These are phyloP conservation scores for Lophius americanus DNA, from an alignment of 2,797 vertebrate genomes.

Conservation along the genomic window DNA sequence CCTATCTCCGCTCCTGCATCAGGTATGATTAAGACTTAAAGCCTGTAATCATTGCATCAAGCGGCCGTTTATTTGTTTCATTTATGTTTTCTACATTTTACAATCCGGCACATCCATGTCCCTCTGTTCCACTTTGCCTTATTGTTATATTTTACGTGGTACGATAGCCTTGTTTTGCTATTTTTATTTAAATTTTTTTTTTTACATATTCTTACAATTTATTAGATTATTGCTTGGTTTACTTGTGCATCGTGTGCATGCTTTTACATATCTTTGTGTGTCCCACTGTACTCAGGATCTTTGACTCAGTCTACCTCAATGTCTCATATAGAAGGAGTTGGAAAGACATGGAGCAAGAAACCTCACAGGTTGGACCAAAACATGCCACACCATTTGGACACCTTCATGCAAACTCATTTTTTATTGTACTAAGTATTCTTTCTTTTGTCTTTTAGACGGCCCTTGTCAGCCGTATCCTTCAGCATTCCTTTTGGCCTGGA, in stretches of 20 bases:
- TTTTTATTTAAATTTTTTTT: constrained; percentile 18
- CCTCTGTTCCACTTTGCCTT: constrained; percentile 19
- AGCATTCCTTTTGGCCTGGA: constrained; percentile 96
- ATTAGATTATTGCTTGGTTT: constrained; percentile 37
- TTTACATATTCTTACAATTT: constrained; percentile 13
- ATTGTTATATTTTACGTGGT: constrained; percentile 33
- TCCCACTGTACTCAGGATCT: constrained; percentile 82
- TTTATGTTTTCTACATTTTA: constrained; percentile 9
- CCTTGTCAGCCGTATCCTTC: constrained; percentile 91
- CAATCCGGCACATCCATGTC: constrained; percentile 14
- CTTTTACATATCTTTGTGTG: constrained; percentile 69
- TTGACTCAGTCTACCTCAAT: constrained; percentile 93
- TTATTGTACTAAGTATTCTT: constrained; percentile 43
- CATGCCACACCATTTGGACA: constrained; percentile 2
- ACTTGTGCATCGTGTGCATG: constrained; percentile 67
- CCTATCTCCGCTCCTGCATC: constrained; percentile 84
- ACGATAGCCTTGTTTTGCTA: constrained; percentile 4
- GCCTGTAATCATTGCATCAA: constrained; percentile 5
- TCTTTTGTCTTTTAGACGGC: constrained; percentile 65
- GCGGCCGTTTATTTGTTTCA: constrained; percentile 10
- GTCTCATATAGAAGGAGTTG: constrained; percentile 91
- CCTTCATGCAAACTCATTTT: neutral
- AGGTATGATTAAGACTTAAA: constrained; percentile 72
- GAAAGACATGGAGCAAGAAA: constrained; percentile 90
- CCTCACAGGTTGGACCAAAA: constrained; percentile 82